Conservation (phyloP, 2,797 vertebrate species). For the Propithecus deckenii region DNA sequence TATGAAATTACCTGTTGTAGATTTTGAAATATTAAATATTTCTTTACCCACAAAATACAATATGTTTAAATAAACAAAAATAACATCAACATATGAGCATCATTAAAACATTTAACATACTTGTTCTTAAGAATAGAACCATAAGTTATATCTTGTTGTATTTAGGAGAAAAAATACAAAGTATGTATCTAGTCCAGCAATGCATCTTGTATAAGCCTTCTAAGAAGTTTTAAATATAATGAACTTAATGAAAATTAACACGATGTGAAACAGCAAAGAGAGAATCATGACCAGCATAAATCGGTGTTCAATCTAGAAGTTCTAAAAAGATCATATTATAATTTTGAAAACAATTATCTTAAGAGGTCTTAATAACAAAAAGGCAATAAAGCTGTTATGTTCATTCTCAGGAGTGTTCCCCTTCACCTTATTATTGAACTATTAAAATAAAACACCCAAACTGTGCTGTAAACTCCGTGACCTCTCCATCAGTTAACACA, state of each 20-base stretch:
- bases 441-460: conserved; percentile 84
- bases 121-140: conserved; percentile 86
- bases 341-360: conserved; percentile 87
- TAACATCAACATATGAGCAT: conserved; percentile 80
- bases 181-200: conserved; percentile 87
- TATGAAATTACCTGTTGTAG: conserved; percentile 56
- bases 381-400: conserved; percentile 80
- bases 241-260: conserved; percentile 91
- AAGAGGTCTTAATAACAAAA: conserved; percentile 85
- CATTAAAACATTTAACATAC: conserved; percentile 67
- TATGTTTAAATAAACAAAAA: conserved; percentile 75
- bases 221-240: conserved; percentile 88
- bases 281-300: conserved; percentile 82
- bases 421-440: conserved; percentile 85
- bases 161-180: conserved; percentile 84
- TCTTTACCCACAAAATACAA: conserved; percentile 74
- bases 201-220: conserved; percentile 90
- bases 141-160: conserved; percentile 90
- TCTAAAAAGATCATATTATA: conserved; percentile 81
- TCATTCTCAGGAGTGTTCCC: conserved; percentile 78
- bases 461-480: conserved; percentile 76
- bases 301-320: conserved; percentile 80
- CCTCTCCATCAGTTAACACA: conserved; percentile 85
- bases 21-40: conserved; percentile 76
- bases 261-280: conserved; percentile 84